Evolutionary conservation across 2,888 invertebrate species (phyloP).

Genomic region (Phortica okadai): DNA sequence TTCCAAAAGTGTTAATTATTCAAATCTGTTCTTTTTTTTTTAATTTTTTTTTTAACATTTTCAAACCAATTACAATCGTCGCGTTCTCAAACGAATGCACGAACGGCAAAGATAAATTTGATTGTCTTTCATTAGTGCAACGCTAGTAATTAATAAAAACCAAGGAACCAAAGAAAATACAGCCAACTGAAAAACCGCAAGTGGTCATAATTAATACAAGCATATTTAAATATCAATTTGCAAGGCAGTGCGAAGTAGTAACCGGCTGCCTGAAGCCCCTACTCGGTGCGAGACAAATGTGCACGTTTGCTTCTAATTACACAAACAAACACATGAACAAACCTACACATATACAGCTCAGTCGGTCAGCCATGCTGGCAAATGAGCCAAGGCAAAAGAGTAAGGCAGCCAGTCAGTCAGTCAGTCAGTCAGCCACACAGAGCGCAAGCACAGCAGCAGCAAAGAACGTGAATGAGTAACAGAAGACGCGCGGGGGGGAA

Average conservation of each 20-base stretch:
- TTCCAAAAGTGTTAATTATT: no score
- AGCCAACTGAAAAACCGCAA: constrained; percentile 36
- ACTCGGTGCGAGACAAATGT: constrained; percentile 61
- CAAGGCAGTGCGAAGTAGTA: constrained; percentile 39
- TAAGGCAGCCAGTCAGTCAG: background rate
- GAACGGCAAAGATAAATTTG: constrained; percentile 61
- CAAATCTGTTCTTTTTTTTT: no score
- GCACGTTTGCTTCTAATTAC: constrained; percentile 53
- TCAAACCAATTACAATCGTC: background rate
- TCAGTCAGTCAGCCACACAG: constrained; percentile 1
- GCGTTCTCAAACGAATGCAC: constrained; percentile 30
- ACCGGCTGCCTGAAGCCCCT: constrained; percentile 27
- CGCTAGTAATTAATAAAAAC: constrained; percentile 60
- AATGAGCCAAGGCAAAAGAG: background rate
- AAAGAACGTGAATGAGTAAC: background rate
- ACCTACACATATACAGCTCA: background rate
- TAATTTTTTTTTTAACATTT: background rate
- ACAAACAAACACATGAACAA: background rate
- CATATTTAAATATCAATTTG: constrained; percentile 74
- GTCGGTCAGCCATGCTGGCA: no score
- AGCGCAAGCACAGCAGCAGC: background rate
- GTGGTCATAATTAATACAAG: constrained; percentile 69
- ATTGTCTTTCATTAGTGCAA: constrained; percentile 59
- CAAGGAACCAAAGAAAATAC: constrained; percentile 36
- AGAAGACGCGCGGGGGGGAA: background rate